Base-by-base conservation (phyloP, 2,888 invertebrate genomes). In the Apoderus coryli region DNA sequence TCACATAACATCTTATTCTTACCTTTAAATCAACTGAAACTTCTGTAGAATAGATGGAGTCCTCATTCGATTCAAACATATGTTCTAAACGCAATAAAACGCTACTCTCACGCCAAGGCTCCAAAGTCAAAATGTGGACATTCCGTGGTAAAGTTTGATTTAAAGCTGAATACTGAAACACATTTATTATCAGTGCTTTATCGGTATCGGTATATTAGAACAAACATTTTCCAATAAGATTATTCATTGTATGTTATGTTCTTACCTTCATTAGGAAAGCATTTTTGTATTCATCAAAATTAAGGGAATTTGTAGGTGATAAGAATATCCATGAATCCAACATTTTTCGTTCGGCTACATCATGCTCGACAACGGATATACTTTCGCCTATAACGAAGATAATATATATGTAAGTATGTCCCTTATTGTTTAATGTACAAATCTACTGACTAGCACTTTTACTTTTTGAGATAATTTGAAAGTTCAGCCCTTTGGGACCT, bases 321-420 rank as follows among this genome's bases (percentile, higher is more conserved):
- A 80, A 60, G 35, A 76, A 68, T 0, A 68, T 58, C 59, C 71
- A 67, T 0, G 76, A 69, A 3, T 66, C 60, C 2, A 77, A 50
- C 27, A 76, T 59, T 29, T 70, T 61, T 49, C 67, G 45, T 48
- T 64, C 43, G 1, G 68, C 64, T 3, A 66, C 44, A 16, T 61
- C 50, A 25, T 65, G 52, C 45, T 69, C 66, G n/a, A 48, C 46
- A 1, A 58, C 53, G 19, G 60, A 50, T 4, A 58, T 37, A 2
- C 53, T 55, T 13, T 52, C 46, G 10, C 47, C 53, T 48, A 29
- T 27, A 44, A 44, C 24, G 31, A 28, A 12, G 22, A 28, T 10
- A 25, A 25, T 2, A 7, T n/a, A n/a, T n/a, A n/a, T n/a, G n/a
- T n/a, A n/a, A n/a, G n/a, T n/a, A n/a, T n/a, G n/a, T n/a, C n/a